Evolutionary conservation across 2,797 vertebrate species (phyloP).

Genomic region (Gouania willdenowi): DNA sequence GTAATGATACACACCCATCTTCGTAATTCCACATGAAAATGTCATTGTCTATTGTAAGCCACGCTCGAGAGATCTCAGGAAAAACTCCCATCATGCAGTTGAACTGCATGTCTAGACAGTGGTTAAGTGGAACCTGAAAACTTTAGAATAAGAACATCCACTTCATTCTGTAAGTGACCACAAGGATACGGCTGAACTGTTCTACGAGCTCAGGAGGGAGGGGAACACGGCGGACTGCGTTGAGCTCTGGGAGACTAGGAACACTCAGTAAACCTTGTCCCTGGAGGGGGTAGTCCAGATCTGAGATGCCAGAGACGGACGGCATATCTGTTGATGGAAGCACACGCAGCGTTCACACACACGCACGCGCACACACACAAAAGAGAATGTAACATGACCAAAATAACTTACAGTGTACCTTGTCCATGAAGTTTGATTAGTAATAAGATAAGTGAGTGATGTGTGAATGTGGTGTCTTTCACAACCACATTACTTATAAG

Average conservation of each 20-base stretch:
- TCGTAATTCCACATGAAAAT: constrained; percentile 99
- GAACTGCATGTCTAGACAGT: constrained; percentile 90
- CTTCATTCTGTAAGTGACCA: neutral
- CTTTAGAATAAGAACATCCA: neutral
- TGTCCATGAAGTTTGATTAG: too few species aligned
- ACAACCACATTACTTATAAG: too few species aligned
- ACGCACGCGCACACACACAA: too few species aligned
- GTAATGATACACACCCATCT: constrained; percentile 83
- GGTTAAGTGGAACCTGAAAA: constrained; percentile 49
- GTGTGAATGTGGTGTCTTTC: too few species aligned
- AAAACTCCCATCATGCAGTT: constrained; percentile 99
- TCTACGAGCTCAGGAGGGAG: constrained; percentile 95
- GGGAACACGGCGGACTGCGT: constrained; percentile 86
- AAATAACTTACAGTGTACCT: too few species aligned
- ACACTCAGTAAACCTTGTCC: constrained; percentile 86
- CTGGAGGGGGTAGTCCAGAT: constrained; percentile 98
- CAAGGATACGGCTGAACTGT: constrained; percentile 97
- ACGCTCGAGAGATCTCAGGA: constrained; percentile 91
- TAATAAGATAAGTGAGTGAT: too few species aligned
- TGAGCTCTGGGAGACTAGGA: constrained; percentile 92
- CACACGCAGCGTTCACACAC: too few species aligned
- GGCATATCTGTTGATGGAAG: constrained; percentile 86
- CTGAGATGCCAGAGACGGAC: constrained; percentile 90
- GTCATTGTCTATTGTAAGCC: constrained; percentile 97
- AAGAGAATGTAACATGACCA: too few species aligned